phyloP scores from a whole-genome alignment of 1,140 invertebrate species.

The Scaptomyza graminum region DNA sequence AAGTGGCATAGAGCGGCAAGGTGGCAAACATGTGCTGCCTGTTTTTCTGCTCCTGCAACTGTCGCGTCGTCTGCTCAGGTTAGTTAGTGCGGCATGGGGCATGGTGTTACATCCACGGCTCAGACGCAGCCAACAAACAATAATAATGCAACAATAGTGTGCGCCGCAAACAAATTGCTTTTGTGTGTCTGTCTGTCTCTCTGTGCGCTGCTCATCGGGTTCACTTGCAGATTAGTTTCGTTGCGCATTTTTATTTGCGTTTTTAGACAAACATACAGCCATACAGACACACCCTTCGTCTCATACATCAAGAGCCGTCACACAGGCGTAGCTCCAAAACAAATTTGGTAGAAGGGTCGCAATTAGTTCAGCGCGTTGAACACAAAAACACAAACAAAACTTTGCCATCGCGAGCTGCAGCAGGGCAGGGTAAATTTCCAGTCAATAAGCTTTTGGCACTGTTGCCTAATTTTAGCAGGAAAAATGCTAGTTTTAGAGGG shows the following conservation, averaged over 20 bases:
- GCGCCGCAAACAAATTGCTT: constrained; percentile 80
- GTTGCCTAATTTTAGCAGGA: background rate
- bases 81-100: background rate
- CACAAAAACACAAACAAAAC: constrained; percentile 53
- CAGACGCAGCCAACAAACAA: constrained; percentile 76
- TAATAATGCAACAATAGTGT: constrained; percentile 82
- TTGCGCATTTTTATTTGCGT: constrained; percentile 63
- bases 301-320: constrained; percentile 25
- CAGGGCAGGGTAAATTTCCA: constrained; percentile 2
- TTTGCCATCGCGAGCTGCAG: constrained; percentile 19
- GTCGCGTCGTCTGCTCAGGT: constrained; percentile 12
- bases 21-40: constrained; percentile 53
- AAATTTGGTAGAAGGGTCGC: constrained; percentile 10
- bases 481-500: background rate
- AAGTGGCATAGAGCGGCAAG: constrained; percentile 62
- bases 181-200: constrained; percentile 35
- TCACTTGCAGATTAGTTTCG: constrained; percentile 81
- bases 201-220: constrained; percentile 46
- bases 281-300: constrained; percentile 18
- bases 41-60: constrained; percentile 37
- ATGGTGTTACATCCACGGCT: constrained; percentile 35
- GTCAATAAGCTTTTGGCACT: background rate
- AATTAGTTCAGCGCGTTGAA: constrained; percentile 15
- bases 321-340: constrained; percentile 49
- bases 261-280: constrained; percentile 37